Evolutionary conservation across 2,888 invertebrate genomes (phyloP).

Genomic region (Magallana nippona): DNA sequence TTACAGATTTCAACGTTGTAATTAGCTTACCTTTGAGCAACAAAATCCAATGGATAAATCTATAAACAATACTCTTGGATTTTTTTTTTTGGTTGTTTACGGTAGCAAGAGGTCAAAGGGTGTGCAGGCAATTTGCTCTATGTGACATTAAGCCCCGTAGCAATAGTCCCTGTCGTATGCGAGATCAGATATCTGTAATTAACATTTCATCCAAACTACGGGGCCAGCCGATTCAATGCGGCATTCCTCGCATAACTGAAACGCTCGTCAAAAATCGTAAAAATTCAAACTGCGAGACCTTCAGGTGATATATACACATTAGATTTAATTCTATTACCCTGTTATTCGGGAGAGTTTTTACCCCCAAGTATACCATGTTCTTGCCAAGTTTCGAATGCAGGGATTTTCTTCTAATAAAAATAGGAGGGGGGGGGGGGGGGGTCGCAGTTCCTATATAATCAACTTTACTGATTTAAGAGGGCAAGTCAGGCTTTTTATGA

Average conservation of each 20-base stretch:
- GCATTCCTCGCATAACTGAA: constrained; percentile 19
- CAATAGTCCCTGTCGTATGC: background rate
- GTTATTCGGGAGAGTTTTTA: constrained; percentile 10
- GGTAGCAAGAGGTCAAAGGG: background rate
- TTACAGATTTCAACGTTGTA: background rate
- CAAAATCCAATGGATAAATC: constrained; percentile 1
- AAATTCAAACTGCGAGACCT: constrained; percentile 33
- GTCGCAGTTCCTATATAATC: background rate
- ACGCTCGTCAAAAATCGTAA: constrained; percentile 33
- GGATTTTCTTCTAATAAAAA: constrained; percentile 2
- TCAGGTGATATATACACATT: constrained; percentile 27
- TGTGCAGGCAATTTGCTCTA: background rate
- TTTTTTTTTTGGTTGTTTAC: background rate
- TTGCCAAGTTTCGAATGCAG: constrained; percentile 11
- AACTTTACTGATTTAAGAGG: constrained; percentile 8
- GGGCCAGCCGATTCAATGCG: background rate
- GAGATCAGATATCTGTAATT: no score
- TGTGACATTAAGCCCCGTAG: constrained; percentile 10
- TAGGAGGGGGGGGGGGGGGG: background rate
- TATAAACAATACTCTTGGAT: background rate
- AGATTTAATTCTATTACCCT: constrained; percentile 27
- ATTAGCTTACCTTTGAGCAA: background rate
- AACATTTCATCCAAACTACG: background rate
- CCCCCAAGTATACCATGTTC: constrained; percentile 19
- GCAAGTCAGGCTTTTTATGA: background rate